Evolutionary conservation across 2,888 invertebrate genomes (phyloP).

Genomic region (Palloptera scutellata): DNA sequence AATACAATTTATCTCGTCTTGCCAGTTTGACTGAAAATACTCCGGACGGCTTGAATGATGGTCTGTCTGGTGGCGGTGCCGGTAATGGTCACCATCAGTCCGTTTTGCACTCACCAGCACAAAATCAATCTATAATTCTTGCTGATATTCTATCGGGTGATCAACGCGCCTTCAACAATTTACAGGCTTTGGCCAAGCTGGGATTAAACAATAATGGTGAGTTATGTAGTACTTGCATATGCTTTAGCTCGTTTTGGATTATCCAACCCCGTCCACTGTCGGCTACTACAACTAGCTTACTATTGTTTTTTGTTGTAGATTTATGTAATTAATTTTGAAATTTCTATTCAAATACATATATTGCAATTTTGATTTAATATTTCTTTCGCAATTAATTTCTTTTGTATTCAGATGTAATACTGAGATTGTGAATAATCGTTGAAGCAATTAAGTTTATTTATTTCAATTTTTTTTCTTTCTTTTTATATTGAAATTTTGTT

Average conservation of each 20-base stretch:
- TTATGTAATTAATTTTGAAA: background rate
- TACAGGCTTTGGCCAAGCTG: constrained; percentile 88
- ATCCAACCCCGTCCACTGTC: background rate
- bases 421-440: too few relatives aligned
- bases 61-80: constrained; percentile 43
- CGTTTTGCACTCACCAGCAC: constrained; percentile 65
- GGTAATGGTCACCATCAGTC: constrained; percentile 49
- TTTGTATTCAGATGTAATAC: too few relatives aligned
- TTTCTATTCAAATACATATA: too few relatives aligned
- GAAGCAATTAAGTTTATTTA: background rate
- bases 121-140: constrained; percentile 74
- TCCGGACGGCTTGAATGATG: constrained; percentile 64
- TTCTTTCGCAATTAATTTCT: constrained; percentile 4
- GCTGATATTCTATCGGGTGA: constrained; percentile 79
- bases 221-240: constrained; percentile 40
- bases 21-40: constrained; percentile 80
- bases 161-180: constrained; percentile 84
- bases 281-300: background rate
- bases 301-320: background rate
- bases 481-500: constrained; percentile 19
- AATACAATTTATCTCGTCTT: constrained; percentile 85
- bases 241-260: background rate
- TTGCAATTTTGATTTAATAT: background rate
- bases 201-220: constrained; percentile 75
- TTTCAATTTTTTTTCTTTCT: constrained; percentile 17